These are phyloP conservation scores for Seriola rivoliana DNA, from an alignment of 2,113 vertebrate genomes.

Conservation along the genomic window DNA sequence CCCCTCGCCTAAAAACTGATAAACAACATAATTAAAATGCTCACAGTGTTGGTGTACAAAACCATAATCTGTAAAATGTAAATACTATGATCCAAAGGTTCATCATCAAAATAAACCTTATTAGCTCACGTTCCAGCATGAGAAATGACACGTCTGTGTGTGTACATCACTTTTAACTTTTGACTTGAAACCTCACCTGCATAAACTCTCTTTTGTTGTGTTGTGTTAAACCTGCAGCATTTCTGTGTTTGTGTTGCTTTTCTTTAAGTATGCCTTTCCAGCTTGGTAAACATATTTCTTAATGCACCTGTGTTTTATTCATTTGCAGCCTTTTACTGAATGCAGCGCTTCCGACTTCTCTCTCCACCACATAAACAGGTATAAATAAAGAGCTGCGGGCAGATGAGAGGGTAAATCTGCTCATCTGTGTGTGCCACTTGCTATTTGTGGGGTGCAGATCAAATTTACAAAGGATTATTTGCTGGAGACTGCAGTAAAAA, in stretches of 20 bases:
- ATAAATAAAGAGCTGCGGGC: slow-evolving; percentile 31
- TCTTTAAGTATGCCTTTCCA: not conserved
- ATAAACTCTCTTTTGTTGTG: not conserved
- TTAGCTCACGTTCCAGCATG: not conserved
- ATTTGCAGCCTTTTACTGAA: not conserved
- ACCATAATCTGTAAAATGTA: not conserved
- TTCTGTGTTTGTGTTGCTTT: not conserved
- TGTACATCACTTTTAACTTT: not conserved
- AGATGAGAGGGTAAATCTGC: slow-evolving; percentile 22
- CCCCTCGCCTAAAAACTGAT: not conserved
- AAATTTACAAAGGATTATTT: slow-evolving; percentile 72
- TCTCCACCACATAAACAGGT: slow-evolving; percentile 1
- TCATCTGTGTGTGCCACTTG: slow-evolving; percentile 46
- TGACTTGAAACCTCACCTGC: not conserved
- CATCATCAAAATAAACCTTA: not conserved
- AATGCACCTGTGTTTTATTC: not conserved
- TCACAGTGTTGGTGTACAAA: no score
- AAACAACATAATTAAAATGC: not conserved
- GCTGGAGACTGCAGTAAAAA: slow-evolving; percentile 63
- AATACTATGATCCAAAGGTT: not conserved
- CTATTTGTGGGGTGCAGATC: slow-evolving; percentile 56
- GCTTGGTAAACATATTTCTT: not conserved
- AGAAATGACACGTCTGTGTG: no score
- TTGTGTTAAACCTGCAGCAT: not conserved
- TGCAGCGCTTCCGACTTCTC: not conserved